phyloP scores from a whole-genome alignment of 2,888 invertebrate genomes.

The Resseliella maxima region DNA sequence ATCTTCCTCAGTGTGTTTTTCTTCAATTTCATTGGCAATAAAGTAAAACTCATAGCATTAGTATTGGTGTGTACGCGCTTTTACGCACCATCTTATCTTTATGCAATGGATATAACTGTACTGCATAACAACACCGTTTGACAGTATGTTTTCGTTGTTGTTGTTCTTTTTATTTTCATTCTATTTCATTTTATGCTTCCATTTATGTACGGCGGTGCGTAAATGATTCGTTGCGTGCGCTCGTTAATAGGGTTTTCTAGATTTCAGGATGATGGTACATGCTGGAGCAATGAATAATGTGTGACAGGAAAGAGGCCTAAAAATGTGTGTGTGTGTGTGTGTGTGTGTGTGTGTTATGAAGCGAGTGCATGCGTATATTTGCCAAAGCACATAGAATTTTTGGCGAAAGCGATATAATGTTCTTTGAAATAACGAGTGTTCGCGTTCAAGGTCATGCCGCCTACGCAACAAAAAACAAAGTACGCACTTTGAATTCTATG shows the following conservation, averaged over 20 bases:
- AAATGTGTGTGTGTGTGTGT: not conserved
- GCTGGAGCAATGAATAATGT: not conserved
- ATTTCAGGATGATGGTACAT: not conserved
- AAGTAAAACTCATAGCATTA: conserved; percentile 20
- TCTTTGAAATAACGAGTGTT: not conserved
- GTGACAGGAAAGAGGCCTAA: not conserved
- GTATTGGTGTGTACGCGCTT: conserved; percentile 24
- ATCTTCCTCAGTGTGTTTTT: not conserved
- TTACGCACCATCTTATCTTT: conserved; percentile 19
- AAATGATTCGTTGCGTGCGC: not conserved
- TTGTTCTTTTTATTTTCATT: not conserved
- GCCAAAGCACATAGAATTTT: not conserved
- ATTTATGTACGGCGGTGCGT: conserved; percentile 1
- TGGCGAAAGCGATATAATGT: not conserved
- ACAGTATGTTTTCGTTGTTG: not conserved
- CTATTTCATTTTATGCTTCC: not conserved
- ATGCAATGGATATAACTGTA: not conserved
- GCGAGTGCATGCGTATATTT: no score
- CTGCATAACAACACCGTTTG: not conserved
- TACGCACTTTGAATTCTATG: conserved; percentile 18
- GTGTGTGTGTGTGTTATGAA: not conserved
- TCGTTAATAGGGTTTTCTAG: not conserved
- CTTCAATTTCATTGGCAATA: not conserved
- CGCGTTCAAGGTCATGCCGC: conserved; percentile 18
- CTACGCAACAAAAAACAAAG: conserved; percentile 40